Evolutionary conservation across 2,888 invertebrate genomes (phyloP), one percentile per base, ranked within the genome.

Genomic region (Theodoxus fluviatilis): DNA sequence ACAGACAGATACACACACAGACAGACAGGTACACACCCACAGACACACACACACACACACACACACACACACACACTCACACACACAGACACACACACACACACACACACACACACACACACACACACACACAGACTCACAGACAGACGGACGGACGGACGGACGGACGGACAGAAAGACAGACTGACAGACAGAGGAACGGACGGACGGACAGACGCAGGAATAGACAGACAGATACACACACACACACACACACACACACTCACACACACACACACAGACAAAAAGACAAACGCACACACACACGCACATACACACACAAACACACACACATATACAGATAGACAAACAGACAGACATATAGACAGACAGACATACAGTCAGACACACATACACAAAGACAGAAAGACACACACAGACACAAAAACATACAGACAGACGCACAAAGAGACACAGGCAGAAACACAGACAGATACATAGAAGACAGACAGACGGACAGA

Each of bases 371-470:
- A 57, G 9, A 57, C 28, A 57, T 33, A 57, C 28, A 57, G 28
- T 31, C 3, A 25, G 28, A 57, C 57, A 57, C 57, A 25, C 28
- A 57, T 33, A 25, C 28, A 57, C 57, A 61, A 18, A 7, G 35
- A 35, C 61, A 61, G 35, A 35, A 18, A 35, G 35, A 61, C 35
- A 61, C 61, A 61, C n/a, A 35, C 61, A 61, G n/a, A 61, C 61
- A 61, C 61, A 61, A 33, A 35, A 2, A 35, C 61, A 61, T 35
- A 35, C 61, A 35, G n/a, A 57, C 57, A 57, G 12, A 12, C 12
- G 18, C 22, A 57, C 57, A 57, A 7, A n/a, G n/a, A n/a, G n/a
- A n/a, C n/a, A n/a, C n/a, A n/a, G n/a, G n/a, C n/a, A n/a, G n/a
- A n/a, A n/a, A n/a, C n/a, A n/a, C n/a, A n/a, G n/a, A n/a, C n/a